These are phyloP conservation scores for Onychostoma macrolepis DNA, from an alignment of 2,113 vertebrate genomes.

Conservation along the genomic window DNA sequence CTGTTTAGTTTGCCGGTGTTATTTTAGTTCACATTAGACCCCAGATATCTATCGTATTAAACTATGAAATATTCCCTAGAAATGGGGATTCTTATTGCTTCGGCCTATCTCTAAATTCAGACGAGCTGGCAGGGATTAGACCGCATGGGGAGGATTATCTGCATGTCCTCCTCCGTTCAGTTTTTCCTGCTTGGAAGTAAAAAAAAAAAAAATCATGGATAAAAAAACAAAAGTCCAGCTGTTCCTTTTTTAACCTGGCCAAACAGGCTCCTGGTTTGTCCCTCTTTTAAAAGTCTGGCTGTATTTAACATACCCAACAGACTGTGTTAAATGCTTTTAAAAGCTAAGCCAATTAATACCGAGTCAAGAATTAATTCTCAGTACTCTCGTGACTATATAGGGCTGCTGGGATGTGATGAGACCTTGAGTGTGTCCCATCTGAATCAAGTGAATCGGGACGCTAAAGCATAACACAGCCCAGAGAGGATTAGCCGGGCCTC, in stretches of 20 bases:
- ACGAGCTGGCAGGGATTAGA: conserved; percentile 49
- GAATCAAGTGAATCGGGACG: conserved; percentile 62
- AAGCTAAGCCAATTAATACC: conserved; percentile 17
- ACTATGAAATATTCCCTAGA: conserved; percentile 49
- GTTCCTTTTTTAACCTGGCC: conserved; percentile 30
- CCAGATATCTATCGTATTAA: conserved; percentile 53
- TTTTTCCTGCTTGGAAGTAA: conserved; percentile 43
- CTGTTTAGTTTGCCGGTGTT: conserved; percentile 46
- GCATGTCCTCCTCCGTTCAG: conserved; percentile 41
- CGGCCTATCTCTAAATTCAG: conserved; percentile 55
- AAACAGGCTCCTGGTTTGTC: not conserved
- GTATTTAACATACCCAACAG: conserved; percentile 11
- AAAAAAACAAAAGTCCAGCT: conserved; percentile 43
- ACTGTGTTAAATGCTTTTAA: conserved; percentile 36
- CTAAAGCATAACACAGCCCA: conserved; percentile 55
- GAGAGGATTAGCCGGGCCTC: conserved; percentile 61
- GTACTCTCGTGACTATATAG: conserved; percentile 16
- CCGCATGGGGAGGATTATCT: conserved; percentile 52
- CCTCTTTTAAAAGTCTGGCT: not conserved
- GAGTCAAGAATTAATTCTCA: conserved; percentile 38
- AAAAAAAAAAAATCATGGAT: not conserved
- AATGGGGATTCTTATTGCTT: conserved; percentile 38
- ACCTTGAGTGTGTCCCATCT: conserved; percentile 65
- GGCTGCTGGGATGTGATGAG: conserved; percentile 44
- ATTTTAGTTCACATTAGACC: conserved; percentile 47